These are phyloP conservation scores for Sinocyclocheilus anshuiensis DNA, from an alignment of 2,113 vertebrate genomes.

Conservation along the genomic window DNA sequence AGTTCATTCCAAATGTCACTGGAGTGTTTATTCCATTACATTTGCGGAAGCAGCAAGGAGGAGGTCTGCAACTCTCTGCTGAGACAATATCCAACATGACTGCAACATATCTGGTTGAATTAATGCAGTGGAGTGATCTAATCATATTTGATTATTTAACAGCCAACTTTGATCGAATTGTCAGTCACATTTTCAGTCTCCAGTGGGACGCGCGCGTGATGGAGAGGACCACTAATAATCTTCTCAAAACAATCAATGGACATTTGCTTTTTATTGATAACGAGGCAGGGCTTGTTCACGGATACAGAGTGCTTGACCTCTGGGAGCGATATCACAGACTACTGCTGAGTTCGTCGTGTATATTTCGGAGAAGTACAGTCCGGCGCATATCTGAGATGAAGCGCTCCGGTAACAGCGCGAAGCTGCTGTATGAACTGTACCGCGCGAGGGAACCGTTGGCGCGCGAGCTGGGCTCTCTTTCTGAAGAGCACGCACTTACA, in stretches of 20 bases:
- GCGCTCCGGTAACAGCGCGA: constrained; percentile 69
- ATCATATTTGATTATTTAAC: constrained; percentile 85
- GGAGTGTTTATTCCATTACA: constrained; percentile 75
- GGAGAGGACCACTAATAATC: constrained; percentile 82
- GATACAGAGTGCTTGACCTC: constrained; percentile 81
- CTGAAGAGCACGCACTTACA: constrained; percentile 77
- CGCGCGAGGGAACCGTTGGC: constrained; percentile 76
- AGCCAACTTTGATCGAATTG: constrained; percentile 85
- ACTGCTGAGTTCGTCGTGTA: constrained; percentile 76
- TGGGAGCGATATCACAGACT: constrained; percentile 84
- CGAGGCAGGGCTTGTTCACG: constrained; percentile 83
- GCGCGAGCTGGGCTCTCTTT: constrained; percentile 74
- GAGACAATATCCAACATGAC: constrained; percentile 56
- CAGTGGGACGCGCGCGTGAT: constrained; percentile 85
- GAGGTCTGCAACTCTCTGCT: constrained; percentile 23
- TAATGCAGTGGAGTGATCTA: constrained; percentile 82
- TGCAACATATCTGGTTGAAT: constrained; percentile 71
- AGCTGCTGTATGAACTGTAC: constrained; percentile 75
- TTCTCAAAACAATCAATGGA: constrained; percentile 75
- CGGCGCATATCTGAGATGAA: constrained; percentile 75
- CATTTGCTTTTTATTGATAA: constrained; percentile 83
- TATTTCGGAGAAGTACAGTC: constrained; percentile 80
- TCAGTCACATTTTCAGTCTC: constrained; percentile 84
- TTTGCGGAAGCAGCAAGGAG: constrained; percentile 68
- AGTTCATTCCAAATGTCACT: constrained; percentile 82